Base-by-base conservation (phyloP, 23 tunicate genomes). In the Botrylloides violaceus region DNA sequence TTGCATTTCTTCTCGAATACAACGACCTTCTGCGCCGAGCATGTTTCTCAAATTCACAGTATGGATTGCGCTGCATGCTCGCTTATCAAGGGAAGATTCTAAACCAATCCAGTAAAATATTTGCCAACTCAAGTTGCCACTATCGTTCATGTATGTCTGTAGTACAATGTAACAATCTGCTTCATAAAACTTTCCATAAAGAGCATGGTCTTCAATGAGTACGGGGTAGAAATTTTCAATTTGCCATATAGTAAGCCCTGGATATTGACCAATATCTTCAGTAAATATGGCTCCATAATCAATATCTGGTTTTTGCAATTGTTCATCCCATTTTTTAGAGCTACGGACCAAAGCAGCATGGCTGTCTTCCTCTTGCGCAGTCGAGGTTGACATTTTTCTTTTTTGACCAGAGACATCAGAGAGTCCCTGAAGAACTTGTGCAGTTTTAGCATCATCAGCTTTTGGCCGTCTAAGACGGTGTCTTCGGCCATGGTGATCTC, bases 161-260 rank as follows among this genome's bases (percentile, higher is more conserved):
- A 95, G 79, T 2, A 95, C 43, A 53, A 95, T 95, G 77, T 87
- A 95, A 49, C 99, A 95, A 63, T 95, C 99, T 1, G 82, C 96
- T 19, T 84, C 89, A 58, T 95, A 95, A 43, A 95, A 95, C 59
- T 95, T 95, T 20, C 99, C 99, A 60, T 95, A 71, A 60, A 75
- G 79, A 20, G 94, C 58, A 4, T 71, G 25, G 43, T 95, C 99
- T 73, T 95, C 96, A 3, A 90, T 58, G 2, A 77, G 29, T 3
- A 87, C 99, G 1, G 99, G 99, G 64, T 95, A 87, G 43, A 95
- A 87, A 32, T 87, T 87, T 65, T 95, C 99, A 31, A 95, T 95
- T 64, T 95, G 99, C 99, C 99, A 95, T n/a, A 87, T 34, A 4
- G 96, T 87, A 37, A 87, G 47, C 3, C 99, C 99, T 2, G 99